These are phyloP conservation scores for Apodemus speciosus DNA, from an alignment of 2,113 vertebrate genomes.

Conservation along the genomic window DNA sequence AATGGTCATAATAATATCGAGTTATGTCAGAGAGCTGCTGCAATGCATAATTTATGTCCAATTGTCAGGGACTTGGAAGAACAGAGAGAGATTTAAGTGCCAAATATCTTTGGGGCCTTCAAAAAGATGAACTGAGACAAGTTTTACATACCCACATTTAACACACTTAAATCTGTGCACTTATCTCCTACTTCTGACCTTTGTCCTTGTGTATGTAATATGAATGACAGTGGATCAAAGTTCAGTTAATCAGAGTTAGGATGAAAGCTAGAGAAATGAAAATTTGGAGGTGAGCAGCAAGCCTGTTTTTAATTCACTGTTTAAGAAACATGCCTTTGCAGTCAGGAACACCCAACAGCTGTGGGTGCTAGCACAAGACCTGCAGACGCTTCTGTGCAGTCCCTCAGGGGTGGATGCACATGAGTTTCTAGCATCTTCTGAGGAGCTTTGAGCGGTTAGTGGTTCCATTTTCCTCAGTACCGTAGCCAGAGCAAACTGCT, in stretches of 20 bases:
- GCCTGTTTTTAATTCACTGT: slow-evolving; percentile 17
- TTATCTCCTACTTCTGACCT: not conserved
- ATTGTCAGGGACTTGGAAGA: not conserved
- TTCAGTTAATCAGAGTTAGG: slow-evolving; percentile 16
- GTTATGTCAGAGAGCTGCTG: not conserved
- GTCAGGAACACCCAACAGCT: not conserved
- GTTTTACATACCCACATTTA: not conserved
- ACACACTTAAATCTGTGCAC: not conserved
- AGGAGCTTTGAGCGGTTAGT: not conserved
- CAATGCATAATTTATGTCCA: slow-evolving; percentile 15
- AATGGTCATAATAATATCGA: not conserved
- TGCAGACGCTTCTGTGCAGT: not conserved
- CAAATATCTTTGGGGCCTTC: not conserved
- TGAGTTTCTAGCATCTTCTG: not conserved
- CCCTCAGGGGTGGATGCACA: not conserved
- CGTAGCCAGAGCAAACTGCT: not conserved
- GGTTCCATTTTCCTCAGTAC: not conserved
- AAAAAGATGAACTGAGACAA: not conserved
- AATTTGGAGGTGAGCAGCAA: slow-evolving; percentile 9
- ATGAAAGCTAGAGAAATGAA: slow-evolving; percentile 15
- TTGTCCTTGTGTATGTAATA: not conserved
- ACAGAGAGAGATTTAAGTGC: not conserved
- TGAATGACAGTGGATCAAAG: not conserved
- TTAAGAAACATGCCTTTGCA: not conserved
- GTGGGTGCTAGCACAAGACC: not conserved